Evolutionary conservation across 2,797 vertebrate species (phyloP).

Genomic region (Menidia menidia): DNA sequence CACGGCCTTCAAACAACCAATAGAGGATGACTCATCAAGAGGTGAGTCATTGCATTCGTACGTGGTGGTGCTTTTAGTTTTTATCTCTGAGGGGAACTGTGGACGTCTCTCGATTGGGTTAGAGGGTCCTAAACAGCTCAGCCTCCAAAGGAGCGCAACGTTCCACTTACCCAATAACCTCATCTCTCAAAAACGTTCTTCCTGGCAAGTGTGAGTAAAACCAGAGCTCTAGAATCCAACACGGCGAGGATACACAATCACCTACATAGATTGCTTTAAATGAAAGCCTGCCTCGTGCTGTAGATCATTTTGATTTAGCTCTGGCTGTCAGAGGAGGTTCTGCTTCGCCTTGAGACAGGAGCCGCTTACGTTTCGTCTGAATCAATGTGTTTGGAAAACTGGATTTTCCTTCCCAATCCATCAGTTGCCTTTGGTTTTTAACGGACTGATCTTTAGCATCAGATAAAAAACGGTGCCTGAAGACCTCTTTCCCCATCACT

Average conservation of each 20-base stretch:
- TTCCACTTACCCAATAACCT: too few species aligned
- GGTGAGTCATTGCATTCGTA: slow-evolving; percentile 78
- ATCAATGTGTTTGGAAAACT: too few species aligned
- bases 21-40: slow-evolving; percentile 95
- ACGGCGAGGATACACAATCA: neutral
- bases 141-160: too few species aligned
- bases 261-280: neutral
- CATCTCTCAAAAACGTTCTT: neutral
- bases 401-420: too few species aligned
- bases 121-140: too few species aligned
- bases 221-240: neutral
- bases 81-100: neutral
- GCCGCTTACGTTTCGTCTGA: neutral
- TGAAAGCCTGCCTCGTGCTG: neutral
- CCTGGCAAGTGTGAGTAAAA: neutral
- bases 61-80: neutral
- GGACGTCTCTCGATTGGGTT: neutral
- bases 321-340: neutral
- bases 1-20: slow-evolving; percentile 97
- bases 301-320: neutral
- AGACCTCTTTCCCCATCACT: too few species aligned
- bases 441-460: neutral
- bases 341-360: neutral
- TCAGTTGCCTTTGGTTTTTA: neutral
- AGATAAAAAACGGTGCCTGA: too few species aligned